phyloP scores from a whole-genome alignment of 2,888 invertebrate species.

The Chorisops tibialis region DNA sequence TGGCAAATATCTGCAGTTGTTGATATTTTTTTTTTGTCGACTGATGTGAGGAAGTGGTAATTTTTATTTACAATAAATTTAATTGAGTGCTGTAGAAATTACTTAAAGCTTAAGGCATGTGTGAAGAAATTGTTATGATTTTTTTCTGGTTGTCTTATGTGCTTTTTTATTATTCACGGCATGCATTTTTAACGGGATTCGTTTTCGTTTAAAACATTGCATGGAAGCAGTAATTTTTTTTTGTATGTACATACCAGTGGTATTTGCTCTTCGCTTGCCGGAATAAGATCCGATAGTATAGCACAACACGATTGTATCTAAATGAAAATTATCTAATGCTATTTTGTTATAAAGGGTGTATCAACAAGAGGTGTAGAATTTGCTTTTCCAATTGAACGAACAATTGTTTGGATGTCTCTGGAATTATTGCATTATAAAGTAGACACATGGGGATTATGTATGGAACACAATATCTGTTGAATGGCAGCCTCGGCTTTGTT shows the following conservation, averaged over 20 bases:
- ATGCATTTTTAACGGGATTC: background rate
- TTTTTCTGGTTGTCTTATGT: background rate
- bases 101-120: background rate
- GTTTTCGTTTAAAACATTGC: background rate
- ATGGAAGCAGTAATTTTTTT: background rate
- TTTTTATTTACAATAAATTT: conserved; percentile 1
- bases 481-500: no score
- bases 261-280: background rate
- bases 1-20: background rate
- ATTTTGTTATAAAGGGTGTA: no score
- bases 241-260: conserved; percentile 14
- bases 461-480: no score
- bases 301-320: conserved; percentile 5
- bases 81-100: background rate
- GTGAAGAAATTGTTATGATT: background rate
- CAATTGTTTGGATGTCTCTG: no score
- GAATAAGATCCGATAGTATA: background rate
- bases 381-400: no score
- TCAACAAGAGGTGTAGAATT: no score
- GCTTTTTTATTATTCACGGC: background rate
- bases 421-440: no score
- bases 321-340: conserved; percentile 6
- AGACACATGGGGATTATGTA: no score
- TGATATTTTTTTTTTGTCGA: background rate
- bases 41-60: no score